These are phyloP conservation scores for Drymodes brunneopygia DNA, from an alignment of 2,113 vertebrate genomes.

Conservation along the genomic window DNA sequence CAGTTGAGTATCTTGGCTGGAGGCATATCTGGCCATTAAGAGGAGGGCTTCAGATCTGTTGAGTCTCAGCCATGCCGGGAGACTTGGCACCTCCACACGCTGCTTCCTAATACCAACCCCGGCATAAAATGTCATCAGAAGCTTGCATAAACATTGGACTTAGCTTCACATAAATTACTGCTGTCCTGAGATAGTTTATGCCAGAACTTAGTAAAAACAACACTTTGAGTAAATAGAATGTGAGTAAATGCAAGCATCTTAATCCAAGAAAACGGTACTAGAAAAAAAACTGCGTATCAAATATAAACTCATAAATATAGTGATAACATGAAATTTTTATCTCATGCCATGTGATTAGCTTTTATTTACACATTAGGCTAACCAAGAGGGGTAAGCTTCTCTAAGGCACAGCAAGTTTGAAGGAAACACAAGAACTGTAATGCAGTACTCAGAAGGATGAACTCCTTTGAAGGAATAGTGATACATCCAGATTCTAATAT, in stretches of 20 bases:
- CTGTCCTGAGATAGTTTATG: slow-evolving; percentile 73
- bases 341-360: slow-evolving; percentile 24
- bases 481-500: not conserved
- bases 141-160: slow-evolving; percentile 82
- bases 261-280: slow-evolving; percentile 70
- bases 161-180: slow-evolving; percentile 82
- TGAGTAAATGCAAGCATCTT: slow-evolving; percentile 68
- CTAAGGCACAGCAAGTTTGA: slow-evolving; percentile 43
- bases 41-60: slow-evolving; percentile 71
- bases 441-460: not conserved
- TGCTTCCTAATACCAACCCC: slow-evolving; percentile 78
- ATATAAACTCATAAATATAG: slow-evolving; percentile 69
- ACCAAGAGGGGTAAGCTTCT: slow-evolving; percentile 11
- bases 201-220: slow-evolving; percentile 79
- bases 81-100: slow-evolving; percentile 75
- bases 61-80: slow-evolving; percentile 72
- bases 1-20: slow-evolving; percentile 74
- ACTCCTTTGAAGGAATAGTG: not conserved
- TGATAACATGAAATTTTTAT: slow-evolving; percentile 58
- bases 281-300: slow-evolving; percentile 51
- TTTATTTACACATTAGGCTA: slow-evolving; percentile 35
- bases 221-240: slow-evolving; percentile 75
- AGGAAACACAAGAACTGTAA: not conserved
- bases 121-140: slow-evolving; percentile 81
- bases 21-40: slow-evolving; percentile 74